Base-by-base conservation (phyloP, 2,113 vertebrate species). In the Oryzias melastigma region DNA sequence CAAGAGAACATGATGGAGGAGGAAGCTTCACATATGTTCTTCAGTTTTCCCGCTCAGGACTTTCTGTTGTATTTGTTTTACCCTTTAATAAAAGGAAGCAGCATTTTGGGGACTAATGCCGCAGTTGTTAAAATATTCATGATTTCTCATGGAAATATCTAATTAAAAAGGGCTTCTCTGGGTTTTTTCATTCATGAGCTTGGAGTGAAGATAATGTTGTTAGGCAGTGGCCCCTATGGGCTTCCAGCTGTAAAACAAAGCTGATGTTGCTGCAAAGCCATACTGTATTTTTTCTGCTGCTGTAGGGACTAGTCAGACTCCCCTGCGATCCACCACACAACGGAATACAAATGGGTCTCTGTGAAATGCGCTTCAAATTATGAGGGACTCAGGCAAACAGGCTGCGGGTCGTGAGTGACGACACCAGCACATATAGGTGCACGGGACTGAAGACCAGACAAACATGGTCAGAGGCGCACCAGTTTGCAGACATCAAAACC, bases 181-280 rank as follows among this genome's bases (percentile, higher is more conserved):
- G 65, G 45, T 81, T 57, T 58, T 40, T 24, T 76, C 73, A 70
- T 46, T 76, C 41, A 41, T 62, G 73, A 51, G 52, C 52, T 64
- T 19, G 57, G 52, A 49, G 65, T 59, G 78, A 84, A 35, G 35
- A 35, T 35, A 12, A 80, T 58, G 56, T 66, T 79, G 85, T 63
- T 75, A 75, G 58, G 86, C 83, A 90, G 86, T 90, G 89, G 78
- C 85, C 88, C 82, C 90, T 91, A 83, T 58, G 71, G 88, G 88
- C 67, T 73, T 66, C 57, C 76, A 65, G 79, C 58, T 77, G 79
- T 75, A 87, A 84, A 79, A 71, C 68, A 82, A 82, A 84, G 65
- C 55, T 42, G 52, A 46, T 59, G 56, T 54, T 70, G 53, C 73
- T 66, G 66, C 54, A 68, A 58, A 73, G 62, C 25, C 62, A 16